Evolutionary conservation across 2,888 invertebrate species (phyloP), one percentile per base, ranked within the genome.

Genomic region (Sialis lutaria): DNA sequence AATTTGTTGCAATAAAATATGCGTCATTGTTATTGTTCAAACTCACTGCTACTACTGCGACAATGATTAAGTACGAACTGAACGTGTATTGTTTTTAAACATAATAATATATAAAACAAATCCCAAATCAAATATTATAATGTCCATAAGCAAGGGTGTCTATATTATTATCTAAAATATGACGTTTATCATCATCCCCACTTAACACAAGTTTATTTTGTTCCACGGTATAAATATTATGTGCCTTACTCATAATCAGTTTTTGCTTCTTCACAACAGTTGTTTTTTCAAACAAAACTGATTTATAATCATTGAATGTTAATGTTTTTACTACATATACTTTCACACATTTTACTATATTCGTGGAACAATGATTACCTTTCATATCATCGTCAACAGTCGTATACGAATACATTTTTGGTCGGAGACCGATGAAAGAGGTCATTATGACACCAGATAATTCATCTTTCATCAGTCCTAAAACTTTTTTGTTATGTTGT

Each of bases 181-280:
- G n/a, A 8, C 45, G 34, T 42, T 49, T 49, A 34, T 44, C 45
- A 42, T 49, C 49, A 34, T 13, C 9, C 5, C 35, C 33, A 37
- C 42, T 35, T 1, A 49, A 32, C 6, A 42, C 44, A 39, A 48
- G 32, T 42, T 44, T 49, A 9, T 33, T 32, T 22, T 22, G 22
- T 22, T 22, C 22, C 2, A 22, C 4, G 22, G 22, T 22, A 4
- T 2, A 22, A 22, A 2, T 22, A 4, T 33, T 46, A 40, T 47
- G 41, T 22, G 44, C 13, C 30, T 46, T 39, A 30, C 10, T 47
- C 4, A 49, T 44, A 2, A 33, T 33, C 12, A 43, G n/a, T 10
- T 35, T 10, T 32, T 39, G 12, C 9, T 39, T 42, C 33, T 33
- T 39, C 10, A 47, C 46, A 13, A 37, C 34, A 12, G n/a, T 12